Evolutionary conservation across 2,113 vertebrate genomes (phyloP).

Genomic region (Salvelinus fontinalis): DNA sequence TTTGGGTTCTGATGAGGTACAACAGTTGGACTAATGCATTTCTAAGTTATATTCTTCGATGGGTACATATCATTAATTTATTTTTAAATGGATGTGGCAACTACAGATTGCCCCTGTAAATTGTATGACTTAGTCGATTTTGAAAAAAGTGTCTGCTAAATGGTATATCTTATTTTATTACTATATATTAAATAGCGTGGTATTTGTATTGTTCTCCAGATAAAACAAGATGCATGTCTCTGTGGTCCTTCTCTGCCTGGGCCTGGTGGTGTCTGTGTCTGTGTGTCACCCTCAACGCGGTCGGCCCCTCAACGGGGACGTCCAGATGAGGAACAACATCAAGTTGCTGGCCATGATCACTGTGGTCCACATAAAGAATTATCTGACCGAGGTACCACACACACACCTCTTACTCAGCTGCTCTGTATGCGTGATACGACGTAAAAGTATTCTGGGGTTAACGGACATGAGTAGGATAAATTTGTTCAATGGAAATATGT

Average conservation of each 20-base stretch:
- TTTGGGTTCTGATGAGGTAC: not conserved
- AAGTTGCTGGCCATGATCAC: constrained; percentile 39
- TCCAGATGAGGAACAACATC: constrained; percentile 14
- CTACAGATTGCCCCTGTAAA: not conserved
- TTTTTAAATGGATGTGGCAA: not conserved
- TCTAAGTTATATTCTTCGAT: no score
- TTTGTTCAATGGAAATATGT: not conserved
- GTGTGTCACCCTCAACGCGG: not conserved
- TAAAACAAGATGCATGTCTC: constrained; percentile 42
- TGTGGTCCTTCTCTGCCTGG: constrained; percentile 18
- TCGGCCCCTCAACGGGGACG: not conserved
- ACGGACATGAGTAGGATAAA: not conserved
- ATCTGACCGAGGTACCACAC: constrained; percentile 26
- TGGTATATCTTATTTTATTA: not conserved
- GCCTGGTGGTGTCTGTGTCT: constrained; percentile 11
- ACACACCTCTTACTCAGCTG: not conserved
- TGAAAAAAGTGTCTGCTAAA: no score
- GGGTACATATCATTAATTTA: not conserved
- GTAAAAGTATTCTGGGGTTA: not conserved
- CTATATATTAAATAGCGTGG: not conserved
- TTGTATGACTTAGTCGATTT: not conserved
- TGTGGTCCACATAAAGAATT: constrained; percentile 44
- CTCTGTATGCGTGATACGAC: not conserved
- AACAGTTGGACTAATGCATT: no score
- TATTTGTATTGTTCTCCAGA: not conserved